phyloP scores from a whole-genome alignment of 2,113 vertebrate genomes.

The Ochotona curzoniae region DNA sequence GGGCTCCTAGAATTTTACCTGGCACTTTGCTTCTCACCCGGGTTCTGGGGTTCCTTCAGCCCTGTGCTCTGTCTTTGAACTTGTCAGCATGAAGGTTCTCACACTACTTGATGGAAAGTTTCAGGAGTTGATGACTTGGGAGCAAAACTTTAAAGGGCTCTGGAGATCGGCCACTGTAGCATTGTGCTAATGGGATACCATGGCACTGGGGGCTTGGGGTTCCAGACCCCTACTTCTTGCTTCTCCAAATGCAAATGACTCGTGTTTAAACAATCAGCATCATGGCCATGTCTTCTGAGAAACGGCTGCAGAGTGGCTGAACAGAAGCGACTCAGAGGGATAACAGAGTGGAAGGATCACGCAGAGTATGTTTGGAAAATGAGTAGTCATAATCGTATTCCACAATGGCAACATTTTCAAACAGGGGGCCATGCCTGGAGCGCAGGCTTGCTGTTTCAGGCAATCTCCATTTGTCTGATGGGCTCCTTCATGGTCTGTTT shows the following conservation, averaged over 20 bases:
- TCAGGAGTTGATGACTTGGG: conserved; percentile 65
- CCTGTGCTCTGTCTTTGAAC: background rate
- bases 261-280: conserved; percentile 47
- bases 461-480: conserved; percentile 57
- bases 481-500: background rate
- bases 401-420: background rate
- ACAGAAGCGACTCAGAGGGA: conserved; percentile 1
- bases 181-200: background rate
- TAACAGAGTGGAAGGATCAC: background rate
- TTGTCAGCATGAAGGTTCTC: background rate
- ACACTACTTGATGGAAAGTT: conserved; percentile 78
- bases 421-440: background rate
- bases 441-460: conserved; percentile 9
- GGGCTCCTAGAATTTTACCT: conserved; percentile 2
- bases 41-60: background rate
- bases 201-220: background rate
- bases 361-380: conserved; percentile 36
- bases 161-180: background rate
- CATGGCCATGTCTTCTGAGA: conserved; percentile 51
- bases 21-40: background rate
- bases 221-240: background rate
- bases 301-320: background rate
- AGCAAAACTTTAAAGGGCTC: conserved; percentile 59
- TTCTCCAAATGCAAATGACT: conserved; percentile 31
- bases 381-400: background rate